Evolutionary conservation across 2,113 vertebrate genomes (phyloP).

Genomic region (Istiophorus platypterus): DNA sequence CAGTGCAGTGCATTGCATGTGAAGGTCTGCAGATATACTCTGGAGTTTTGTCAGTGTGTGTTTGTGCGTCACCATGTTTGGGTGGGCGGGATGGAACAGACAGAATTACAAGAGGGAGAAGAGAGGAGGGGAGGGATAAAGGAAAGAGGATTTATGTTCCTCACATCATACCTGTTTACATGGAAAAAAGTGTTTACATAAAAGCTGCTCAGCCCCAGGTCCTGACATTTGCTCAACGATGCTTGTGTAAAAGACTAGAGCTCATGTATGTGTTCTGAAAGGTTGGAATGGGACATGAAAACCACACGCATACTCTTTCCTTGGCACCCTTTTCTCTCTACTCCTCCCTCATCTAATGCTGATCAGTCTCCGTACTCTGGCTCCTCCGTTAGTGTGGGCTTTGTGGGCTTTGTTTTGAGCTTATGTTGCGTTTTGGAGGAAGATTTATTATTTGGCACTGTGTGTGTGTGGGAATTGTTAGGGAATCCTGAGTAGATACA

Average conservation of each 20-base stretch:
- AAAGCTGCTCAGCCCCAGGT: conserved; percentile 27
- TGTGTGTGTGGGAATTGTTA: background rate
- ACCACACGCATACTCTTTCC: conserved; percentile 68
- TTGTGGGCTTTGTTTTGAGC: conserved; percentile 86
- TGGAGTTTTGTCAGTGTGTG: background rate
- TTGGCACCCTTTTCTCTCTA: conserved; percentile 34
- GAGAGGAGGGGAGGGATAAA: background rate
- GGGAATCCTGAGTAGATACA: background rate
- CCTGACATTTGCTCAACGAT: background rate
- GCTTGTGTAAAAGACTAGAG: conserved; percentile 12
- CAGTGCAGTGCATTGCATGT: background rate
- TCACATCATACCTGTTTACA: conserved; percentile 55
- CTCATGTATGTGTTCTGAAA: conserved; percentile 66
- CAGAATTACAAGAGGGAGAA: background rate
- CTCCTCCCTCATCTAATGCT: conserved; percentile 80
- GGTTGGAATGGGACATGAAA: conserved; percentile 77
- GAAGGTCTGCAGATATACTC: conserved; percentile 17
- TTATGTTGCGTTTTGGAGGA: conserved; percentile 21
- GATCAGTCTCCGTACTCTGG: conserved; percentile 77
- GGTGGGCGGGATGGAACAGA: background rate
- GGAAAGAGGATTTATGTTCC: conserved; percentile 41
- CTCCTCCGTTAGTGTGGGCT: conserved; percentile 82
- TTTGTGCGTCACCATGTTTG: background rate
- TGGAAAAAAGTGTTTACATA: conserved; percentile 54
- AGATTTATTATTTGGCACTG: conserved; percentile 11